Evolutionary conservation across 2,113 vertebrate species (phyloP), one percentile per base, ranked within the genome.

Genomic region (Nycticorax nycticorax): DNA sequence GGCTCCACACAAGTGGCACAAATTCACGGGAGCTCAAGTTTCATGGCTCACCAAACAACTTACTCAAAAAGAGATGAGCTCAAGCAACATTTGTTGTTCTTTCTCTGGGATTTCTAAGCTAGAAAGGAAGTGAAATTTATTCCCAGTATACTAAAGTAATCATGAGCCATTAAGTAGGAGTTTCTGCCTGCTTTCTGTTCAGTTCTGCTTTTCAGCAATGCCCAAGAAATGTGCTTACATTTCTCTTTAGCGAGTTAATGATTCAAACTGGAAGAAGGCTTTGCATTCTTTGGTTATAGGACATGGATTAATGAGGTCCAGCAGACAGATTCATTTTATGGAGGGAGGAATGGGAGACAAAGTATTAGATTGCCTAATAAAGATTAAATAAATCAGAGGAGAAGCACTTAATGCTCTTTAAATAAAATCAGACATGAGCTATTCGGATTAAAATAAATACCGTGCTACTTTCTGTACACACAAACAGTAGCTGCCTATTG

Each of bases 361-460:
- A 81, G 53, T 78, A 92, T 96, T 94, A 96, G 60, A 78, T 79
- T 89, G 74, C 82, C 93, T 94, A 94, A 94, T 83, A 90, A 76
- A 79, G 72, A 95, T 86, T 88, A 93, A 50, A 71, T 88, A 94
- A 93, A 21, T 91, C 73, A 85, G 75, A 90, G 26, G 33, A 95
- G 67, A 94, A 95, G 89, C 75, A 93, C 76, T 96, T 88, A 92
- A 68, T 41, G 32, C 32, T 80, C 63, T 92, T 89, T 56, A 91
- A 96, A 95, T 89, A 76, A 92, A 91, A 95, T 92, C 59, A 86
- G 95, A 72, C 78, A 57, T 48, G 43, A 87, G 23, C 26, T 62
- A 41, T 68, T 85, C 59, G 63, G 73, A 96, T 96, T 95, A 85
- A 96, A 93, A 93, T 75, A 82, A 91, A 91, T 88, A 64, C 66